Evolutionary conservation across 2,797 vertebrate genomes (phyloP).

Genomic region (Poecile montanus): DNA sequence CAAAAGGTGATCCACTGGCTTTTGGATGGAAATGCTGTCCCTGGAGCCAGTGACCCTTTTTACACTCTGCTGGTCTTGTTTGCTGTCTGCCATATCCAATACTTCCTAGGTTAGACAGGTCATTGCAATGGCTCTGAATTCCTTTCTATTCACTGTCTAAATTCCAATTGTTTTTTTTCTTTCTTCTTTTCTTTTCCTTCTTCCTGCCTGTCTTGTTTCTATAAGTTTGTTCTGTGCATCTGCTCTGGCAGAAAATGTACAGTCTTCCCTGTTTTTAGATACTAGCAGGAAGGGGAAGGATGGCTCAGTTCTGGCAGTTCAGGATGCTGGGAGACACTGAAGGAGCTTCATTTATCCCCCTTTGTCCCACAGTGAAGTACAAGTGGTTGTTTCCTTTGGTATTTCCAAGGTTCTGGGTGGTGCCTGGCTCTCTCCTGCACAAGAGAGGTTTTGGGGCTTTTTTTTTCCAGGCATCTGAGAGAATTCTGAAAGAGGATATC

Average conservation of each 20-base stretch:
- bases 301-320: neutral
- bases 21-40: constrained; percentile 5
- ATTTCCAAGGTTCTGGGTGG: neutral
- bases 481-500: constrained; percentile 25
- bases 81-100: constrained; percentile 34
- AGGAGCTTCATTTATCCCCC: neutral
- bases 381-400: neutral
- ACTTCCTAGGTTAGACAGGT: neutral
- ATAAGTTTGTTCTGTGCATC: neutral
- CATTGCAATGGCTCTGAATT: neutral
- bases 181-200: neutral
- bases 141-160: neutral
- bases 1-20: neutral
- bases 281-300: neutral
- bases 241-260: neutral
- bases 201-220: neutral
- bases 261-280: neutral
- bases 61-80: constrained; percentile 6
- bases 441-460: neutral
- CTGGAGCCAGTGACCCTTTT: constrained; percentile 18
- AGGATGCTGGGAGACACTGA: neutral
- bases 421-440: neutral
- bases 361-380: neutral
- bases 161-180: neutral
- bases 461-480: constrained; percentile 21